A percentile compares a stretch with the other conserved stretches of the same genome.
These are phyloP conservation scores for Gambusia yucatana DNA, from an alignment of 2,797 vertebrate genomes.

Conservation along the genomic window DNA sequence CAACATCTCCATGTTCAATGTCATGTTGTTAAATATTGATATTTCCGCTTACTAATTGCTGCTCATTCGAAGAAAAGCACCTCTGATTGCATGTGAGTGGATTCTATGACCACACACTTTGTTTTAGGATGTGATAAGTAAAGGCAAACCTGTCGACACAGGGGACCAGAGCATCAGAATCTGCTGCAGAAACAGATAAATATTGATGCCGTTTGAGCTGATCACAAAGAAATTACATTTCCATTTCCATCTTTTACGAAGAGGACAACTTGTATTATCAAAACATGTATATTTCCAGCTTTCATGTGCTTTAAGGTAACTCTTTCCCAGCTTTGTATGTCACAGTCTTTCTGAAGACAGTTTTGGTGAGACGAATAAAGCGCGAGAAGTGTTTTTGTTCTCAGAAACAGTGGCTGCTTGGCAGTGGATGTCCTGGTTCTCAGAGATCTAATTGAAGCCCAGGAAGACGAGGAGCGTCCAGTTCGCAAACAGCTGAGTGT, in stretches of 20 bases:
- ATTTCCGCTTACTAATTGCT: slow-evolving; percentile 26
- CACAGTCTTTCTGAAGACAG: too few relatives aligned
- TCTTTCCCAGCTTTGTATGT: too few relatives aligned
- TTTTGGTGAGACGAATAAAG: background rate
- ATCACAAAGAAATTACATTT: too few relatives aligned
- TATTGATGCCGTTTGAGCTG: too few relatives aligned
- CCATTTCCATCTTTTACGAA: too few relatives aligned
- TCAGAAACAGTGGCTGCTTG: too few relatives aligned
- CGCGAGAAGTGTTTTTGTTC: background rate
- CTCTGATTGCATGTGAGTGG: slow-evolving; percentile 17
- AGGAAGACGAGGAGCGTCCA: background rate
- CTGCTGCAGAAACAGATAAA: too few relatives aligned
- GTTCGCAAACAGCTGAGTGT: background rate
- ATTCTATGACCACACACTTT: slow-evolving; percentile 9
- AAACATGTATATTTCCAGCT: too few relatives aligned
- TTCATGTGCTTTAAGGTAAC: too few relatives aligned
- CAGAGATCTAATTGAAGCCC: background rate
- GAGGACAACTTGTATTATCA: too few relatives aligned
- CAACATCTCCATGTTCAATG: slow-evolving; percentile 14
- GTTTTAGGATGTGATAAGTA: slow-evolving; percentile 3
- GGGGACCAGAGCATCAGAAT: too few relatives aligned
- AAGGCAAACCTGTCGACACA: background rate
- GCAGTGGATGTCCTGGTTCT: background rate
- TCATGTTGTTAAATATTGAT: slow-evolving; percentile 49
- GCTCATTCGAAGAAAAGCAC: background rate